Evolutionary conservation across 2,888 invertebrate genomes (phyloP), one percentile per base, ranked within the genome.

Genomic region (Ctena decussata): DNA sequence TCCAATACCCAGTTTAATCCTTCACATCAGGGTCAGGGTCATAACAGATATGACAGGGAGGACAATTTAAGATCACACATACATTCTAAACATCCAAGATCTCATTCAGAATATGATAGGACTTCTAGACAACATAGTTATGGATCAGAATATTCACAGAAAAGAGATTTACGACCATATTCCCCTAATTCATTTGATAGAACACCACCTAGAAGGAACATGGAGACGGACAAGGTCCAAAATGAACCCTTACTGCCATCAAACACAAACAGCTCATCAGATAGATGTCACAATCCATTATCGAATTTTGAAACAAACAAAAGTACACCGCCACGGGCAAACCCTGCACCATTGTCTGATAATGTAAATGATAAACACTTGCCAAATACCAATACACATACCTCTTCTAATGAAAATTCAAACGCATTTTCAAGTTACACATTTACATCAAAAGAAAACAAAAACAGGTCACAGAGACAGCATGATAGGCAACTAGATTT

Each of bases 371-470:
- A 15, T 6, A 41, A 15, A n/a, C n/a, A n/a, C n/a, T n/a, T n/a
- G n/a, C n/a, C n/a, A n/a, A n/a, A n/a, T n/a, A n/a, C n/a, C n/a
- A n/a, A n/a, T n/a, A n/a, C n/a, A n/a, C n/a, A n/a, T n/a, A n/a
- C n/a, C n/a, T n/a, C n/a, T n/a, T n/a, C n/a, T 3, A 35, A 80
- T 57, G n/a, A 5, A 49, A 80, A 69, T 27, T 35, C 46, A n/a
- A 74, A 74, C 49, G 75, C 74, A 46, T 80, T 46, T 74, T 74
- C 74, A 12, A 80, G 49, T 37, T 49, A 75, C 46, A 53, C 41
- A 32, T 74, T 65, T 49, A 65, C 37, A 15, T n/a, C 12, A 2
- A 65, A 35, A 35, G 35, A 65, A 65, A 35, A 8, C 11, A n/a
- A 6, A 11, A 11, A 11, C 30, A 35, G 35, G 5, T 35, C 32